These are phyloP conservation scores for Ectemnius lituratus DNA, from an alignment of 2,888 invertebrate genomes.

Conservation along the genomic window DNA sequence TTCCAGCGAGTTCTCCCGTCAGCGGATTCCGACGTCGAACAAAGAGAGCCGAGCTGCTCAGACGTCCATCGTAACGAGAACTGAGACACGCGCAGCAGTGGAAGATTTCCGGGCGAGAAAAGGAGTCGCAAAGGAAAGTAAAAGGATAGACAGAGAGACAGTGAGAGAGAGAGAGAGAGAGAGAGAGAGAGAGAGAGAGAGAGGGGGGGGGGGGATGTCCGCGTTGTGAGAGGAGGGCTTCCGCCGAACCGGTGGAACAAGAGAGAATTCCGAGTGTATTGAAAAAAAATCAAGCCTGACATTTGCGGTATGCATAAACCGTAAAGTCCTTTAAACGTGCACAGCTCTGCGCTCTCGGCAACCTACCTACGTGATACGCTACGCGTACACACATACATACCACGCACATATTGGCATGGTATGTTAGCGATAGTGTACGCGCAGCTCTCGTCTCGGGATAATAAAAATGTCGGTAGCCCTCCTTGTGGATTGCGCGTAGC, in stretches of 20 bases:
- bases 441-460: not conserved
- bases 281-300: constrained; percentile 14
- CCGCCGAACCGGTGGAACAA: not conserved
- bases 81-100: not conserved
- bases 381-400: too few relatives aligned
- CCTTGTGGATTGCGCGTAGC: not conserved
- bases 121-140: not conserved
- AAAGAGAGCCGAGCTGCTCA: constrained; percentile 44
- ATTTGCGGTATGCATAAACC: not conserved
- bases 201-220: not conserved
- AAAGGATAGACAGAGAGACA: not conserved
- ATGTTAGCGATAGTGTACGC: not conserved
- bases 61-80: not conserved
- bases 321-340: constrained; percentile 18
- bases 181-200: not conserved
- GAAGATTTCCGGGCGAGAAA: constrained; percentile 16
- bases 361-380: not conserved
- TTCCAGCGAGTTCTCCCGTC: constrained; percentile 63
- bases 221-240: not conserved
- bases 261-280: constrained; percentile 3
- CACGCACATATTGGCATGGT: too few relatives aligned
- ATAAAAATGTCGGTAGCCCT: too few relatives aligned
- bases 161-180: not conserved
- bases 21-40: constrained; percentile 62
- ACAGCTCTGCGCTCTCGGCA: not conserved